Evolutionary conservation across 1,140 invertebrate genomes (phyloP).

Genomic region (Neodiprion pinetum): DNA sequence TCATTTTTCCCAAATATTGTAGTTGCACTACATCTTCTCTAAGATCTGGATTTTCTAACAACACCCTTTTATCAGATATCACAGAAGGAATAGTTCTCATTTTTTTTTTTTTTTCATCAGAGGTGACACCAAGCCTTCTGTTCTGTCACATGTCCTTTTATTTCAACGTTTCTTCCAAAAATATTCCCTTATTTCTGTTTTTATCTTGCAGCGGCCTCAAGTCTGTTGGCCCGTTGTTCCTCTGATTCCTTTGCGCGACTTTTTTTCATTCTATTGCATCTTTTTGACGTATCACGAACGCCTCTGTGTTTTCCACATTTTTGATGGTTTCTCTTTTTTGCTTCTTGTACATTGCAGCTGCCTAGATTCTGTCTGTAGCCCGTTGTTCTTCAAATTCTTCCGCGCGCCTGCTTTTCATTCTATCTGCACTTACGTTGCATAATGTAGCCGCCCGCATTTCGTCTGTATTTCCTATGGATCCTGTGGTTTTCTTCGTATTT

Average conservation of each 20-base stretch:
- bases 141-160: not conserved
- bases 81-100: not conserved
- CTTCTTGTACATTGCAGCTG: not conserved
- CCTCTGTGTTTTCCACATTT: not conserved
- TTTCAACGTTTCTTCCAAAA: not conserved
- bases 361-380: not conserved
- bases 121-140: not conserved
- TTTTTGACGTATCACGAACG: not conserved
- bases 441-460: not conserved
- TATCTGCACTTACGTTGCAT: not conserved
- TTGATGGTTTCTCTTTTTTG: not conserved
- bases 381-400: not conserved
- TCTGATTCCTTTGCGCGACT: not conserved
- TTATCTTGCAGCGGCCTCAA: not conserved
- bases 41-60: not conserved
- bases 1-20: not conserved
- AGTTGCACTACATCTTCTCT: not conserved
- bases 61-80: not conserved
- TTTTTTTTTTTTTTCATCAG: not conserved
- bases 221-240: not conserved
- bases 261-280: not conserved
- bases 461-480: not conserved
- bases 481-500: not conserved
- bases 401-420: not conserved
- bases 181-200: not conserved